Evolutionary conservation across 2,888 invertebrate species (phyloP).

Genomic region (Acanthosoma haemorrhoidale): DNA sequence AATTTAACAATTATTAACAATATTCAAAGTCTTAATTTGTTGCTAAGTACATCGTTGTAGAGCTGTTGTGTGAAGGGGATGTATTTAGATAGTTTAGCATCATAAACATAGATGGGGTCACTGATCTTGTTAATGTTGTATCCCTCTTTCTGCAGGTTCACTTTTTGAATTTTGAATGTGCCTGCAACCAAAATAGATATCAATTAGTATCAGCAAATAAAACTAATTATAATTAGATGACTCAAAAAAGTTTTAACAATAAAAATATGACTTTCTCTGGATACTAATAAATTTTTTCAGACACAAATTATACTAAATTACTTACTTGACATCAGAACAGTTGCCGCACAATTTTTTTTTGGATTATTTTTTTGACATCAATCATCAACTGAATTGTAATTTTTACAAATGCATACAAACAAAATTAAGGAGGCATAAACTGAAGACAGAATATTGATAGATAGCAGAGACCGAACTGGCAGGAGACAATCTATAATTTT

Average conservation of each 20-base stretch:
- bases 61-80: conserved; percentile 46
- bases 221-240: background rate
- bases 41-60: conserved; percentile 39
- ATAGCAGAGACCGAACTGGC: no score
- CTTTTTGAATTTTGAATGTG: conserved; percentile 96
- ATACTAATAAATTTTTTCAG: background rate
- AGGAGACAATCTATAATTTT: no score
- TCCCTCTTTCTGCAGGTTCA: conserved; percentile 82
- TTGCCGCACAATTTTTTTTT: no score
- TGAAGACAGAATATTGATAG: no score
- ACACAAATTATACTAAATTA: background rate
- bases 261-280: background rate
- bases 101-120: conserved; percentile 51
- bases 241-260: background rate
- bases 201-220: background rate
- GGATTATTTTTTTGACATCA: no score
- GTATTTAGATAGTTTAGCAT: conserved; percentile 46
- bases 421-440: no score
- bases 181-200: conserved; percentile 57
- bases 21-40: conserved; percentile 23
- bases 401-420: no score
- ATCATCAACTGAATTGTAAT: no score
- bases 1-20: conserved; percentile 8
- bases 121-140: conserved; percentile 60
- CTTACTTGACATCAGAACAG: background rate